Evolutionary conservation across 2,797 vertebrate genomes (phyloP).

Genomic region (Hyperoplus immaculatus): DNA sequence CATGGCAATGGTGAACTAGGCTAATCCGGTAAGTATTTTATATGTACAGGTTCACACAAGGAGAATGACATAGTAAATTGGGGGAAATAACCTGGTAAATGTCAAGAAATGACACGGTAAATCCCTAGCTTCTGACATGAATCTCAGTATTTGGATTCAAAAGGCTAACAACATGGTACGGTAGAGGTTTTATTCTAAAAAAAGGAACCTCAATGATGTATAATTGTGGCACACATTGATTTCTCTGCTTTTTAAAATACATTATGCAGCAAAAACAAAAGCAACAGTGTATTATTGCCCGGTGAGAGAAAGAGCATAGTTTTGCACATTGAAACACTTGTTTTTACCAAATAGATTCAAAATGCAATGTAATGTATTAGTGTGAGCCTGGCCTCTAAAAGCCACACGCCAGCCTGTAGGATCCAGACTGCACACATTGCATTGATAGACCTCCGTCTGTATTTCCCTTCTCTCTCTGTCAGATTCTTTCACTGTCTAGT

Average conservation of each 20-base stretch:
- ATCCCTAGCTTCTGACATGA: neutral
- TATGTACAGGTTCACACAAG: no score
- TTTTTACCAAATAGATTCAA: neutral
- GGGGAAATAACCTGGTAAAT: no score
- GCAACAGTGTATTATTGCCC: neutral
- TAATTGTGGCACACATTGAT: slow-evolving; percentile 3
- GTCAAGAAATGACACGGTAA: no score
- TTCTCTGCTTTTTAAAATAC: neutral
- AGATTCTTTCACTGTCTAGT: slow-evolving; percentile 45
- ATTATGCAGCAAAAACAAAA: slow-evolving; percentile 8
- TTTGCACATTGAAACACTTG: neutral
- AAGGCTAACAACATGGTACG: neutral
- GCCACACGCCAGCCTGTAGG: slow-evolving; percentile 38
- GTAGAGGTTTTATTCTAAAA: neutral
- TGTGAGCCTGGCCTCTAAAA: neutral
- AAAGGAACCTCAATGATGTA: neutral
- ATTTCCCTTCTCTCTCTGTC: slow-evolving; percentile 13
- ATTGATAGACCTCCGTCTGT: slow-evolving; percentile 32
- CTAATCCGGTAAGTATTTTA: no score
- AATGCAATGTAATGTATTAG: no score
- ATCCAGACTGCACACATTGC: slow-evolving; percentile 27
- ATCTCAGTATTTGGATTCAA: neutral
- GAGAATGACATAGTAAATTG: no score
- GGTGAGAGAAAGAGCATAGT: neutral
- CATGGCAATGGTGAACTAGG: no score